phyloP scores from a whole-genome alignment of 2,888 invertebrate species.

The Rapana venosa region DNA sequence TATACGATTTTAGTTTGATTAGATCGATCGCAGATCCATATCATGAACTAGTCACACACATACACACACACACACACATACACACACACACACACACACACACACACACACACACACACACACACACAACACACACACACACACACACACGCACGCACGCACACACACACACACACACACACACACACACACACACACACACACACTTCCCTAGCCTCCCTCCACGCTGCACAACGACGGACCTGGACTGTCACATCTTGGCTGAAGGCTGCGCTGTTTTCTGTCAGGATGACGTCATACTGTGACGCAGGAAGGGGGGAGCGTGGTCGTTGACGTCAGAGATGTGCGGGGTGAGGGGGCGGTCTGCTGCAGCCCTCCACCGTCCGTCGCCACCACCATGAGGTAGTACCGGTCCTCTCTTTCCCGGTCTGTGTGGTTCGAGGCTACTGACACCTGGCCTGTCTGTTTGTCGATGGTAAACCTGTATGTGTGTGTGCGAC shows the following conservation, averaged over 20 bases:
- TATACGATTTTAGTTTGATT: too few species aligned
- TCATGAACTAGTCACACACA: too few species aligned
- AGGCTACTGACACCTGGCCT: slow-evolving; percentile 84
- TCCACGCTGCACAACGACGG: slow-evolving; percentile 24
- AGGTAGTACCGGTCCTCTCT: slow-evolving; percentile 88
- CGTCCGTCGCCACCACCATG: slow-evolving; percentile 88
- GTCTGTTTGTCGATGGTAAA: slow-evolving; percentile 84
- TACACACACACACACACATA: too few species aligned
- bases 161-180: neutral
- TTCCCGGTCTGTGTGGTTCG: slow-evolving; percentile 85
- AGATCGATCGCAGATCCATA: too few species aligned
- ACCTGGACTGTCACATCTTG: slow-evolving; percentile 86
- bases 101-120: too few species aligned
- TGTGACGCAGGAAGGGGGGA: slow-evolving; percentile 63
- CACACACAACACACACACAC: too few species aligned
- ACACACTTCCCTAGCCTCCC: too few species aligned
- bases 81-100: too few species aligned
- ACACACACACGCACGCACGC: neutral
- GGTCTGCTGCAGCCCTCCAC: slow-evolving; percentile 82
- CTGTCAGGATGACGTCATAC: slow-evolving; percentile 82
- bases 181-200: neutral
- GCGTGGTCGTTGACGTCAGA: slow-evolving; percentile 72
- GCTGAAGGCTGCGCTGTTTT: slow-evolving; percentile 87
- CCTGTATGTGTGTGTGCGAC: slow-evolving; percentile 55
- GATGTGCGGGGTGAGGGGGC: slow-evolving; percentile 66